These are phyloP conservation scores for Porphyrio hochstetteri DNA, from an alignment of 2,113 vertebrate genomes.

Conservation along the genomic window DNA sequence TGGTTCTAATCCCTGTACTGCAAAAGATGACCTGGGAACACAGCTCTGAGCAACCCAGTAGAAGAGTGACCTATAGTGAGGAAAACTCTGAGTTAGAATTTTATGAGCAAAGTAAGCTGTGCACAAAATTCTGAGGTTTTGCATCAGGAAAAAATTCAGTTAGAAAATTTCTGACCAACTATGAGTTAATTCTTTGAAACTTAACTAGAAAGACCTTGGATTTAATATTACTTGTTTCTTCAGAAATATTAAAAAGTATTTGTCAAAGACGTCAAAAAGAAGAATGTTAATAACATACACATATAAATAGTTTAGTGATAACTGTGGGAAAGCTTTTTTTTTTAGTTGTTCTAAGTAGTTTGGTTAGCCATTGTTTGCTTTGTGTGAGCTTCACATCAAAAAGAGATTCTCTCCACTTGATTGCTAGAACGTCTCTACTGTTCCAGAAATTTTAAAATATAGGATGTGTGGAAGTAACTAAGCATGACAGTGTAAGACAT, in stretches of 20 bases:
- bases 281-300: neutral
- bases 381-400: neutral
- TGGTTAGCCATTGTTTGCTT: neutral
- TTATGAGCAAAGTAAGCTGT: neutral
- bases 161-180: neutral
- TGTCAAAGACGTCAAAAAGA: conserved; percentile 4
- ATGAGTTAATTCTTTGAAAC: neutral
- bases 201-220: neutral
- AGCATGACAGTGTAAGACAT: neutral
- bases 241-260: neutral
- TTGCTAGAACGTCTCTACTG: neutral
- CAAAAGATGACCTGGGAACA: neutral
- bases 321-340: neutral
- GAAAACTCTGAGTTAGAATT: neutral
- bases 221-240: neutral
- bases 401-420: neutral
- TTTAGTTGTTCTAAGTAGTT: neutral
- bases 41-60: neutral
- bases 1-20: neutral
- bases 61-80: neutral
- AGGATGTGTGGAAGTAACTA: neutral
- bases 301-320: neutral
- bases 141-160: neutral
- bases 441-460: neutral
- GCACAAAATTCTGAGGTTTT: neutral